These are phyloP conservation scores for Leptodactylus fuscus DNA, from an alignment of 2,113 vertebrate genomes.

Conservation along the genomic window DNA sequence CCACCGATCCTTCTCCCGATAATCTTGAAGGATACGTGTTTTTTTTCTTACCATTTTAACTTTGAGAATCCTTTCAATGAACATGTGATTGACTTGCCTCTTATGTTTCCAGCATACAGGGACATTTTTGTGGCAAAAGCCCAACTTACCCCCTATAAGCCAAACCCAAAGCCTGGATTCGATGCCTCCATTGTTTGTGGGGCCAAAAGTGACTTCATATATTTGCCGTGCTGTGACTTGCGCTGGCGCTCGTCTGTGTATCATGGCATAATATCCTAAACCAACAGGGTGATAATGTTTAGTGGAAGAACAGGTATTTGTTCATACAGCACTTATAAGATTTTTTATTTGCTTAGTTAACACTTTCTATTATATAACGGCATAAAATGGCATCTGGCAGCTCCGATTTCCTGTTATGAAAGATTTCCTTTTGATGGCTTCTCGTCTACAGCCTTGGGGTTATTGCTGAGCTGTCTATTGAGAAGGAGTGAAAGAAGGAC, in stretches of 20 bases:
- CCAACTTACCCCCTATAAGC: not conserved
- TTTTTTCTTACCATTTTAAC: not conserved
- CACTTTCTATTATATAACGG: conserved; percentile 49
- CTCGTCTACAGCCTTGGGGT: conserved; percentile 35
- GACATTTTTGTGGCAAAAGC: not conserved
- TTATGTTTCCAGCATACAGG: not conserved
- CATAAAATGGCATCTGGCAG: conserved; percentile 33
- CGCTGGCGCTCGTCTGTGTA: conserved; percentile 13
- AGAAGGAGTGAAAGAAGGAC: conserved; percentile 8
- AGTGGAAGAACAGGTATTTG: conserved; percentile 31
- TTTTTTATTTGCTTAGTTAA: conserved; percentile 45
- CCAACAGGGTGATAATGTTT: conserved; percentile 30
- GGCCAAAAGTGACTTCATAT: conserved; percentile 34
- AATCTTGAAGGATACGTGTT: not conserved
- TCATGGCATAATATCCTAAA: conserved; percentile 30
- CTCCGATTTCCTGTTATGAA: conserved; percentile 39
- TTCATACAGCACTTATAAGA: conserved; percentile 28
- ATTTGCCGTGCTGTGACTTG: conserved; percentile 44
- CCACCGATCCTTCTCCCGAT: not conserved
- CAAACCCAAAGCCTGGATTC: not conserved
- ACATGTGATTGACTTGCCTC: not conserved
- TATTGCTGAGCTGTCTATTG: conserved; percentile 9
- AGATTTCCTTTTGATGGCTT: conserved; percentile 2
- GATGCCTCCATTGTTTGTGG: conserved; percentile 17
- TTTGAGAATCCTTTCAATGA: no score